Evolutionary conservation across 2,113 vertebrate genomes (phyloP).

Genomic region (Sceloporus undulatus): DNA sequence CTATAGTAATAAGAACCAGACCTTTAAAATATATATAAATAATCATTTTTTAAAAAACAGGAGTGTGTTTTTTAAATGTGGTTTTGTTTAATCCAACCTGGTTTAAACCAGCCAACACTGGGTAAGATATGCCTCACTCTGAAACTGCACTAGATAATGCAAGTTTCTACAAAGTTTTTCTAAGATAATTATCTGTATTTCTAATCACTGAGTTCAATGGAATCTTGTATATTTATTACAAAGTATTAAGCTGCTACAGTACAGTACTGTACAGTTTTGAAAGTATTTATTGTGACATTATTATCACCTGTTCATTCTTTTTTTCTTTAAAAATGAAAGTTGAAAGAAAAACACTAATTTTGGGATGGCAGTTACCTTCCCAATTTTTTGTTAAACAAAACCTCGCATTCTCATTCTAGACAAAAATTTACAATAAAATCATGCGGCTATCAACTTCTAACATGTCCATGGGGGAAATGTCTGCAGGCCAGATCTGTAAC

Average conservation of each 20-base stretch:
- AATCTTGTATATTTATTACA: no score
- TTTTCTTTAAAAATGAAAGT: neutral
- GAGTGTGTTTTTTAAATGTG: no score
- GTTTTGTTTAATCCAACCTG: no score
- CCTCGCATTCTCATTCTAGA: constrained; percentile 78
- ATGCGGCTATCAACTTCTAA: constrained; percentile 97
- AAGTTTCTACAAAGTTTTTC: no score
- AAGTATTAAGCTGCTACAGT: no score
- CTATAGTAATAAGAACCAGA: no score
- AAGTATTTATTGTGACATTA: neutral
- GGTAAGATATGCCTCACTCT: no score
- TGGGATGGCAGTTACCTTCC: neutral
- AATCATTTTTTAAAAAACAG: no score
- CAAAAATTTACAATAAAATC: constrained; percentile 99
- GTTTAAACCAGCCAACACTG: no score
- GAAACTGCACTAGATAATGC: no score
- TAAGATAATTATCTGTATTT: neutral
- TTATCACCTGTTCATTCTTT: neutral
- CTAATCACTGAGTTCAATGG: no score
- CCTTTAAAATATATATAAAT: no score
- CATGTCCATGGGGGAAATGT: constrained; percentile 98
- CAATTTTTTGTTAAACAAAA: neutral
- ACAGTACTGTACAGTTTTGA: neutral
- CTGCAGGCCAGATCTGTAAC: constrained; percentile 96
- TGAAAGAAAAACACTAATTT: neutral